Conservation (phyloP, 2,113 vertebrate genomes). For the Ranitomeya imitator region DNA sequence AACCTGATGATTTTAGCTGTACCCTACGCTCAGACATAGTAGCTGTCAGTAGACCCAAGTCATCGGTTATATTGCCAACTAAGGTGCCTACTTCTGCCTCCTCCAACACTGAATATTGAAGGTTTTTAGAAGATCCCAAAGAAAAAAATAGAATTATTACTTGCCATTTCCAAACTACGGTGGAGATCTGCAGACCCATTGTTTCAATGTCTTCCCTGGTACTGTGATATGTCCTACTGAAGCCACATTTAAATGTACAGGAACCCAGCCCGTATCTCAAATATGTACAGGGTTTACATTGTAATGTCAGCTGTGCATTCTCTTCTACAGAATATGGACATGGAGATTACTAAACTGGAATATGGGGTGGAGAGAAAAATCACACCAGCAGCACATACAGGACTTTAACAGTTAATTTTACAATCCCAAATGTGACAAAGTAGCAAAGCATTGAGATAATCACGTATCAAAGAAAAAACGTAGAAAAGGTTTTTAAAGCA, state of each 20-base stretch:
- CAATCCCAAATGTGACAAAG: neutral
- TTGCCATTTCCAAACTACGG: slow-evolving; percentile 71
- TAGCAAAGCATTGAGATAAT: neutral
- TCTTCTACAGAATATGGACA: slow-evolving; percentile 19
- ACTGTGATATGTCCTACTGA: neutral
- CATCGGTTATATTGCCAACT: slow-evolving; percentile 82
- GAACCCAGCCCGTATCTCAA: neutral
- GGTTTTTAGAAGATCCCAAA: slow-evolving; percentile 74
- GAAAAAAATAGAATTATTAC: slow-evolving; percentile 76
- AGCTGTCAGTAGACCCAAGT: slow-evolving; percentile 78
- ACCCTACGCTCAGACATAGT: slow-evolving; percentile 81
- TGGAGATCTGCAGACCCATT: slow-evolving; percentile 70
- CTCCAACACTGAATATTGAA: slow-evolving; percentile 75
- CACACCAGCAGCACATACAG: neutral
- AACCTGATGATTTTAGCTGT: slow-evolving; percentile 77
- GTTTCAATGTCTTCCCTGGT: slow-evolving; percentile 61
- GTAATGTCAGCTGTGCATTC: slow-evolving; percentile 45
- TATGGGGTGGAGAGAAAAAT: slow-evolving; percentile 9
- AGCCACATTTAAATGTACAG: neutral
- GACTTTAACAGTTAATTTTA: neutral
- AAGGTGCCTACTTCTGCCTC: slow-evolving; percentile 71
- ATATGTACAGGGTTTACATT: slow-evolving; percentile 38
- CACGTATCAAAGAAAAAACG: neutral
- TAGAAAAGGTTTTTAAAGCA: neutral
- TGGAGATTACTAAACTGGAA: slow-evolving; percentile 1